phyloP scores from a whole-genome alignment of 2,797 vertebrate species.

The Poeciliopsis turneri region DNA sequence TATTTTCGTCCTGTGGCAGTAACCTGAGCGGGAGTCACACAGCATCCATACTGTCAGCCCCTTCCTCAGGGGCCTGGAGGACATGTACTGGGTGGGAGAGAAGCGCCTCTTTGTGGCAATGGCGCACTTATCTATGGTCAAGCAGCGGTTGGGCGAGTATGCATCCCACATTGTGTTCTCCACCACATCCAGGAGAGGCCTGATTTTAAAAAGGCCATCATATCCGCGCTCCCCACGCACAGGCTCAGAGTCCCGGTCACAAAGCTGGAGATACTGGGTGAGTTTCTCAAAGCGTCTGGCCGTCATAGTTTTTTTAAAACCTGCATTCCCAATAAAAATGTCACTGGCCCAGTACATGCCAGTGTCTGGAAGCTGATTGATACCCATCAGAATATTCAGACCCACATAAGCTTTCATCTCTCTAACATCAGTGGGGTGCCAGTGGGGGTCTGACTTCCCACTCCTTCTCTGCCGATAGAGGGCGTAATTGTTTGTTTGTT shows the following conservation, averaged over 20 bases:
- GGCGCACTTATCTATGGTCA: constrained; percentile 83
- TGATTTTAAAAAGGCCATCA: constrained; percentile 84
- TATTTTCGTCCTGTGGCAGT: constrained; percentile 84
- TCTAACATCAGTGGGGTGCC: constrained; percentile 85
- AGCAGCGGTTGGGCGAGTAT: constrained; percentile 82
- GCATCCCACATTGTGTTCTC: constrained; percentile 85
- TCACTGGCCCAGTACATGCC: constrained; percentile 89
- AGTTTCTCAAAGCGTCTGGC: constrained; percentile 85
- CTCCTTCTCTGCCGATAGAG: constrained; percentile 86
- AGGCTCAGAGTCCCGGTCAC: constrained; percentile 80
- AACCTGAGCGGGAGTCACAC: constrained; percentile 85
- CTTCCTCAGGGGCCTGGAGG: constrained; percentile 83
- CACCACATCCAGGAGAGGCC: constrained; percentile 83
- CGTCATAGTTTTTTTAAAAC: constrained; percentile 87
- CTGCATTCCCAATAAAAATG: constrained; percentile 86
- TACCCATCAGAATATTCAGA: constrained; percentile 87
- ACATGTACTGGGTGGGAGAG: constrained; percentile 83
- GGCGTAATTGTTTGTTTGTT: constrained; percentile 91
- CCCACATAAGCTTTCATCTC: constrained; percentile 86
- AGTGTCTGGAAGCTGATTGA: constrained; percentile 86
- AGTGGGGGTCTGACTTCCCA: constrained; percentile 84
- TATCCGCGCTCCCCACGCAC: constrained; percentile 82
- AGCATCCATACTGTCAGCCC: constrained; percentile 87
- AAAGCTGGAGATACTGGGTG: constrained; percentile 85
- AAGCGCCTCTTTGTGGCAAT: constrained; percentile 81